Base-by-base conservation (phyloP, 2,888 invertebrate species). In the Emmelina monodactyla region DNA sequence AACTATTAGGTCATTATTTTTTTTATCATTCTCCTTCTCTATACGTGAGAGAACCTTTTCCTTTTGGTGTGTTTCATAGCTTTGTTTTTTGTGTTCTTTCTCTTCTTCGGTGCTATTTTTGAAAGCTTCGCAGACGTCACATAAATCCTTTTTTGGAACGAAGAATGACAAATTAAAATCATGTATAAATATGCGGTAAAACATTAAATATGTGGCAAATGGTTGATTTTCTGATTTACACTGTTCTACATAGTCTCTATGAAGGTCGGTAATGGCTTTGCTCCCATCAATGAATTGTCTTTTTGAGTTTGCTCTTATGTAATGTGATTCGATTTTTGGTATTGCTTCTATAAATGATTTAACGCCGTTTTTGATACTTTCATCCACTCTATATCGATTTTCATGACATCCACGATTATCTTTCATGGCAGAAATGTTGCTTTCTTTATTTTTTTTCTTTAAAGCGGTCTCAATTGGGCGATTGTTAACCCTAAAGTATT, bases 121-220 rank as follows among this genome's bases (percentile, higher is more conserved):
- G 33, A 37, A 42, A 12, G 35, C 36, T 36, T 39, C 41, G 30
- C 44, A 46, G 11, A 38, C 10, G 29, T 49, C 46, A 31, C 46
- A 47, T 7, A 38, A 13, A 39, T 47, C 44, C 35, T 49, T 49
- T 37, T 47, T 45, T 4, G 44, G 45, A 11, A 14, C 28, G 7
- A 43, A 44, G 34, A 45, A 45, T 1, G 42, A 43, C 14, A 47
- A 44, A 16, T 50, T 50, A 32, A 34, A 45, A 14, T 49, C 43
- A 31, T 43, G 34, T 10, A 39, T 47, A 34, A 49, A 47, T 12
- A 45, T 45, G 3, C 47, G 41, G 28, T 49, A 46, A 37, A 47
- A 47, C 32, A 35, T 46, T 9, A 37, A n/a, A 14, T 41, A 41
- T 14, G 13, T 49, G 34, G 10, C 36, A n/a, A 7, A 36, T 33